phyloP scores from a whole-genome alignment of 2,113 vertebrate genomes.

The Tyto alba region DNA sequence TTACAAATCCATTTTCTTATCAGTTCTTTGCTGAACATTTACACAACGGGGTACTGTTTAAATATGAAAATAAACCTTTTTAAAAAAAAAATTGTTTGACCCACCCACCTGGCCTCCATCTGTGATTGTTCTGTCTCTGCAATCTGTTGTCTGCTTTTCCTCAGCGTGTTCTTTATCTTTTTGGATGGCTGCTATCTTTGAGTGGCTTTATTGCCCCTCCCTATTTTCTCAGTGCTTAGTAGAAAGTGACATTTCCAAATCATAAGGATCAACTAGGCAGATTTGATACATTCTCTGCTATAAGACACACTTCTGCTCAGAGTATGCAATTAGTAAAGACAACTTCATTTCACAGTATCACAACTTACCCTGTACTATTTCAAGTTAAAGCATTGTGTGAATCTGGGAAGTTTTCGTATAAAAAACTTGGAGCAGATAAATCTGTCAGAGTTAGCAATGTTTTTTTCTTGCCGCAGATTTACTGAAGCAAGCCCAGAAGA shows the following conservation, averaged over 20 bases:
- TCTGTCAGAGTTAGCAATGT: background rate
- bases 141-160: conserved; percentile 73
- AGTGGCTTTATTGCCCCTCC: conserved; percentile 44
- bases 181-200: conserved; percentile 76
- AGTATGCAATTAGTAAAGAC: conserved; percentile 69
- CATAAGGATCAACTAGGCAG: conserved; percentile 69
- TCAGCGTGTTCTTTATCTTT: conserved; percentile 77
- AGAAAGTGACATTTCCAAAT: conserved; percentile 65
- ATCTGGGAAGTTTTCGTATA: conserved; percentile 19
- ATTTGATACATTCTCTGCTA: conserved; percentile 76
- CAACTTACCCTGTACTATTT: conserved; percentile 30
- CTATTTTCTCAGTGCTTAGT: conserved; percentile 39
- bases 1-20: conserved; percentile 68
- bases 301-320: conserved; percentile 36
- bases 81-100: conserved; percentile 65
- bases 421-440: conserved; percentile 29
- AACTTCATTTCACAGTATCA: conserved; percentile 60
- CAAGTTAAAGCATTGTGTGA: conserved; percentile 28
- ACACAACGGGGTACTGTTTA: conserved; percentile 51
- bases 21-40: conserved; percentile 61
- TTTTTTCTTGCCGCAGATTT: background rate
- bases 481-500: background rate
- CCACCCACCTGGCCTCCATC: conserved; percentile 78
- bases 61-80: conserved; percentile 78
- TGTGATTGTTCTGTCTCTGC: conserved; percentile 66